phyloP scores from a whole-genome alignment of 2,797 vertebrate genomes.

The Sebastes itinus region DNA sequence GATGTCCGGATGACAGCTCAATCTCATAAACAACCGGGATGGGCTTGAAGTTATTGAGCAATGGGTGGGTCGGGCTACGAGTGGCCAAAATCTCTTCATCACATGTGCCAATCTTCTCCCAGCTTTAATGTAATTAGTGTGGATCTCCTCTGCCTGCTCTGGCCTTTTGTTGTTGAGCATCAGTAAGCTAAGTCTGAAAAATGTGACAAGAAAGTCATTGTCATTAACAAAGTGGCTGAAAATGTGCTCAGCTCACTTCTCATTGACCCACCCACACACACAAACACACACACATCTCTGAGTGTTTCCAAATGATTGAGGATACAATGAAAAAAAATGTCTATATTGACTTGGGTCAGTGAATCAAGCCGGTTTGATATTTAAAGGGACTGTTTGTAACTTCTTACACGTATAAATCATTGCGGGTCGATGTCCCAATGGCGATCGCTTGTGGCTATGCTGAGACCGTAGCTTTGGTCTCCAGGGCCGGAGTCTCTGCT shows the following conservation, averaged over 20 bases:
- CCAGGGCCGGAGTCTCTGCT: too few species aligned
- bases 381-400: too few species aligned
- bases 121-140: slow-evolving; percentile 82
- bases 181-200: slow-evolving; percentile 56
- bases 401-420: too few species aligned
- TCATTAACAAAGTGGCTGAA: slow-evolving; percentile 62
- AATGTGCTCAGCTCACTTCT: slow-evolving; percentile 41
- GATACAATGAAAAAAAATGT: not conserved
- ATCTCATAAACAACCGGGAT: slow-evolving; percentile 76
- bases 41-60: slow-evolving; percentile 63
- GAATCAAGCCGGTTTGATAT: not conserved
- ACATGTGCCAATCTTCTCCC: slow-evolving; percentile 65
- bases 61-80: slow-evolving; percentile 21
- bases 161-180: slow-evolving; percentile 72
- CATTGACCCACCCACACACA: slow-evolving; percentile 28
- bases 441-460: too few species aligned
- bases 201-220: slow-evolving; percentile 62
- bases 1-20: slow-evolving; percentile 73
- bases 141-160: slow-evolving; percentile 61
- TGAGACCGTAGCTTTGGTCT: too few species aligned
- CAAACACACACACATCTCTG: not conserved
- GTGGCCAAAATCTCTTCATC: slow-evolving; percentile 75
- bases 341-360: not conserved
- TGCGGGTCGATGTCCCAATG: too few species aligned
- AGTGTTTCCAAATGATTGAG: not conserved